Conservation (phyloP, 1,140 invertebrate genomes). For the Drosophila takahashii region DNA sequence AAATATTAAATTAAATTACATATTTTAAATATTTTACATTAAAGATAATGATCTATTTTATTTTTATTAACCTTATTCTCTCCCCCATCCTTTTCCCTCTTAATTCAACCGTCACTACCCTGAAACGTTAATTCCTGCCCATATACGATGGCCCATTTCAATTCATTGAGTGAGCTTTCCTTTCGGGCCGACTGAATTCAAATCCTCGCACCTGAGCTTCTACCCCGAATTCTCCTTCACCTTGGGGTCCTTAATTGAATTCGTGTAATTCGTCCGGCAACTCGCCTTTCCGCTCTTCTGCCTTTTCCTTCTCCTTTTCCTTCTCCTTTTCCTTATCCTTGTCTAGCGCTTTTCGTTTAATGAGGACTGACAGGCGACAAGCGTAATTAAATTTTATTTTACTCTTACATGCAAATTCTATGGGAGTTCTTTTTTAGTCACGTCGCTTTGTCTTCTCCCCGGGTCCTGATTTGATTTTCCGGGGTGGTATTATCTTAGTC, state of each 20-base stretch:
- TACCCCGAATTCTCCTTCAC: conserved; percentile 31
- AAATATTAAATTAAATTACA: too few species aligned
- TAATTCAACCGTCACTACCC: background rate
- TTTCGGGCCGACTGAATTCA: conserved; percentile 23
- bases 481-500: conserved; percentile 42
- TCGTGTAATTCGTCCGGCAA: conserved; percentile 74
- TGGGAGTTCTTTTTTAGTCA: conserved; percentile 44
- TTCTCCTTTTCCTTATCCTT: conserved; percentile 11
- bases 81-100: background rate
- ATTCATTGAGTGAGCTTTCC: conserved; percentile 62
- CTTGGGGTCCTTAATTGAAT: conserved; percentile 74
- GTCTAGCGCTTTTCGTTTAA: conserved; percentile 57
- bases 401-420: conserved; percentile 81
- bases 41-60: background rate
- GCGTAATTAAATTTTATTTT: conserved; percentile 84
- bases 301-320: conserved; percentile 5
- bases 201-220: conserved; percentile 59
- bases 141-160: conserved; percentile 37
- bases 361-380: conserved; percentile 83
- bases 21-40: background rate
- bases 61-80: background rate
- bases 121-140: background rate
- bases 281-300: conserved; percentile 23
- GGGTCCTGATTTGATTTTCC: conserved; percentile 69
- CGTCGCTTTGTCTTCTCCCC: conserved; percentile 31